Conservation (phyloP, 2,113 vertebrate species). For the Esox niger region DNA sequence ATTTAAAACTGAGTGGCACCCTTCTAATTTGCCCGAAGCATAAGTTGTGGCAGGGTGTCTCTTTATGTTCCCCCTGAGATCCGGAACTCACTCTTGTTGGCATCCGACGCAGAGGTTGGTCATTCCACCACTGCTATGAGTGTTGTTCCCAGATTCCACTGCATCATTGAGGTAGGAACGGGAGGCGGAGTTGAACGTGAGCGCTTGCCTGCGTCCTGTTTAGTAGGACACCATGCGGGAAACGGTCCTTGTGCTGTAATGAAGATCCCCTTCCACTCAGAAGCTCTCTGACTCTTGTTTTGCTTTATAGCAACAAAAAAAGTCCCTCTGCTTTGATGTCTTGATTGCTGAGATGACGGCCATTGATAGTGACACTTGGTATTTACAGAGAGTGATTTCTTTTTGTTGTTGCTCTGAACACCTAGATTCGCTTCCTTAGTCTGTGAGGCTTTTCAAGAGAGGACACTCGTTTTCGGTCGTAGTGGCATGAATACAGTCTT, state of each 20-base stretch:
- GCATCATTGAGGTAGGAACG: slow-evolving; percentile 27
- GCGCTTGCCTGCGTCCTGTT: slow-evolving; percentile 11
- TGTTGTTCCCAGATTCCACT: slow-evolving; percentile 12
- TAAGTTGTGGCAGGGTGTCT: too few species aligned
- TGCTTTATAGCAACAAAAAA: too few species aligned
- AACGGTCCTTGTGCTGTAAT: background rate
- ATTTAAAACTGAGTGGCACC: too few species aligned
- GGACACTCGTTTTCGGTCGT: background rate
- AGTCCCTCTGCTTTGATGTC: background rate
- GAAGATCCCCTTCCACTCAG: background rate
- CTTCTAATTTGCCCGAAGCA: too few species aligned
- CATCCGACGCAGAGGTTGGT: too few species aligned
- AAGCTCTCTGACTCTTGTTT: too few species aligned
- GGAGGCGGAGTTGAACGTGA: slow-evolving; percentile 37
- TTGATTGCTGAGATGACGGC: background rate
- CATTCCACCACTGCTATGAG: background rate
- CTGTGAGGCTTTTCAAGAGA: background rate
- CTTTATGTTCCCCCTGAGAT: too few species aligned
- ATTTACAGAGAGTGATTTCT: too few species aligned
- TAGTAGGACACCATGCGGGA: too few species aligned
- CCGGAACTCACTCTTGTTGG: too few species aligned
- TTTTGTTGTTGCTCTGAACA: too few species aligned
- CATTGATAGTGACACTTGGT: background rate
- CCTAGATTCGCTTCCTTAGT: too few species aligned
- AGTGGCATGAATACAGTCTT: background rate